phyloP scores from a whole-genome alignment of 2,797 vertebrate genomes.

The Melanotaenia nigrans region DNA sequence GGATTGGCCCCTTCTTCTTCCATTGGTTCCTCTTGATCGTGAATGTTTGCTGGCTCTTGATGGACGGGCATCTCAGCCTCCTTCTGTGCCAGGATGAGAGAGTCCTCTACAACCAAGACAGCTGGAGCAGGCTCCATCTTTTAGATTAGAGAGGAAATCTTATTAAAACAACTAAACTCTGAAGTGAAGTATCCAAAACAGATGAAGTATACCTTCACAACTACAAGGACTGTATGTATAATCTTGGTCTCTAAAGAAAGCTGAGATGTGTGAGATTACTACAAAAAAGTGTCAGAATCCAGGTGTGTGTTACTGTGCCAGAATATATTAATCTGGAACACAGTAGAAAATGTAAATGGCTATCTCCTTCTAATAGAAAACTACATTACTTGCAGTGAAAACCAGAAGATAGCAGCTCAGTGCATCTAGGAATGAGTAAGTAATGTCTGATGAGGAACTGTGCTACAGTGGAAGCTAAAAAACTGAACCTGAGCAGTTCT shows the following conservation, averaged over 20 bases:
- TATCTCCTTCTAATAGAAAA: too few species aligned
- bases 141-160: not conserved
- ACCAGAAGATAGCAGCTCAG: too few species aligned
- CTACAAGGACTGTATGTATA: not conserved
- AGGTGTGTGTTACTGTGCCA: too few species aligned
- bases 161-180: not conserved
- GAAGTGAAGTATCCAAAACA: not conserved
- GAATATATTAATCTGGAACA: too few species aligned
- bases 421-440: too few species aligned
- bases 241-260: not conserved
- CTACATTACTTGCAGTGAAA: too few species aligned
- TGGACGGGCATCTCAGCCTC: slow-evolving; percentile 20
- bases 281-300: too few species aligned
- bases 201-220: not conserved
- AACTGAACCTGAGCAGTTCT: too few species aligned
- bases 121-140: slow-evolving; percentile 51
- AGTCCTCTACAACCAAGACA: slow-evolving; percentile 20
- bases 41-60: not conserved
- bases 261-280: too few species aligned
- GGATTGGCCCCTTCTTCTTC: slow-evolving; percentile 60
- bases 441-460: too few species aligned
- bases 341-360: too few species aligned
- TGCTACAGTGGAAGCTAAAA: too few species aligned
- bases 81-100: not conserved
- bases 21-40: slow-evolving; percentile 70